phyloP scores from a whole-genome alignment of 2,888 invertebrate genomes.

The Apamea crenata region DNA sequence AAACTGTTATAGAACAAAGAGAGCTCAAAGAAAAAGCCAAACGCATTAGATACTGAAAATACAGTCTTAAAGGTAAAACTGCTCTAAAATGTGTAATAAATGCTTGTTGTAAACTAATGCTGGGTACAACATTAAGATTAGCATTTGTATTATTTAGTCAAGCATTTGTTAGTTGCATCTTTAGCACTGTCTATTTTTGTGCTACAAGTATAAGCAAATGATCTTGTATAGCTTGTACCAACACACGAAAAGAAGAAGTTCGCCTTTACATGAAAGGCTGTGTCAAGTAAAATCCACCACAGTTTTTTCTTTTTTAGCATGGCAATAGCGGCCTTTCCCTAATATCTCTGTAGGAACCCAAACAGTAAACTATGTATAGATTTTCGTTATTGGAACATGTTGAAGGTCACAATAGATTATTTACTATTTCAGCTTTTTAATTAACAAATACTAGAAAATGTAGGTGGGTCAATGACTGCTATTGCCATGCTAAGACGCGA shows the following conservation, averaged over 20 bases:
- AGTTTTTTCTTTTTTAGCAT: no score
- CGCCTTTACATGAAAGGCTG: neutral
- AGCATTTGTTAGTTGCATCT: neutral
- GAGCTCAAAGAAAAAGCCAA: neutral
- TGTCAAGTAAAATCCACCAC: neutral
- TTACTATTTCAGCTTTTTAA: no score
- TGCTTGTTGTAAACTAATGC: no score
- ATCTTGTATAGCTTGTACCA: neutral
- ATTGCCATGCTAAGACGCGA: no score
- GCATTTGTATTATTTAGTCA: neutral
- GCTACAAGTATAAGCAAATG: neutral
- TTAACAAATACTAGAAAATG: no score
- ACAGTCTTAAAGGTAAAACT: neutral
- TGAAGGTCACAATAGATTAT: no score
- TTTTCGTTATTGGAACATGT: no score
- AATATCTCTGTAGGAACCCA: no score
- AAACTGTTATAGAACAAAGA: slow-evolving; percentile 28
- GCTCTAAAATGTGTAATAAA: no score
- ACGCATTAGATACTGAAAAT: neutral
- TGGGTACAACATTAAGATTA: neutral
- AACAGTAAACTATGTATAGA: no score
- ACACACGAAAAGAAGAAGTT: neutral
- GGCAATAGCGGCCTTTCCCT: no score
- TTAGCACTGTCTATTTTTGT: neutral
- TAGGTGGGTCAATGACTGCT: no score